phyloP scores from a whole-genome alignment of 2,797 vertebrate species.

The Pelochelys cantorii region DNA sequence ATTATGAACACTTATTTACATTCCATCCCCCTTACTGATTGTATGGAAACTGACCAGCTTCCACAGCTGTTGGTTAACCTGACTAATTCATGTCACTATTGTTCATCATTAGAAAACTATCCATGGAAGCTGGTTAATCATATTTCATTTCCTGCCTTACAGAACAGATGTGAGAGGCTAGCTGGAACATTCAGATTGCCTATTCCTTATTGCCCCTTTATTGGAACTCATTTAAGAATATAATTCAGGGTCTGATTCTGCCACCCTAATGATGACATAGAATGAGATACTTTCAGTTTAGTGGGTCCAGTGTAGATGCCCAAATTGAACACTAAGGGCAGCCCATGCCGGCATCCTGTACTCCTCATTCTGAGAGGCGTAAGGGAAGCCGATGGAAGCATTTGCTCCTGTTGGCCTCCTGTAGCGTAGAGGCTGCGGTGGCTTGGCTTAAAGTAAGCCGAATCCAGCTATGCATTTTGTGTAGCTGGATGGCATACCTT shows the following conservation, averaged over 20 bases:
- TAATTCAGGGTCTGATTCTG: background rate
- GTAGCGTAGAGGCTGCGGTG: too few relatives aligned
- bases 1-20: background rate
- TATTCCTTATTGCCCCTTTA: background rate
- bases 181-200: conserved; percentile 4
- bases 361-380: too few relatives aligned
- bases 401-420: too few relatives aligned
- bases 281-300: background rate
- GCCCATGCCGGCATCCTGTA: too few relatives aligned
- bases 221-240: background rate
- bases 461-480: too few relatives aligned
- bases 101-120: conserved; percentile 35
- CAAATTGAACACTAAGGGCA: too few relatives aligned
- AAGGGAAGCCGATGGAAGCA: too few relatives aligned
- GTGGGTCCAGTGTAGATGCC: too few relatives aligned
- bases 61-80: background rate
- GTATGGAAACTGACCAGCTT: background rate
- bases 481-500: too few relatives aligned
- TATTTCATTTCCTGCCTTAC: conserved; percentile 53
- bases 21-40: accelerated
- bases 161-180: conserved; percentile 5
- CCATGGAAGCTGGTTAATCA: background rate
- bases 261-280: background rate
- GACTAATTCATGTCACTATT: conserved; percentile 23
- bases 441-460: too few relatives aligned